These are phyloP conservation scores for Hypsopygia costalis DNA, from an alignment of 2,888 invertebrate genomes.

Conservation along the genomic window DNA sequence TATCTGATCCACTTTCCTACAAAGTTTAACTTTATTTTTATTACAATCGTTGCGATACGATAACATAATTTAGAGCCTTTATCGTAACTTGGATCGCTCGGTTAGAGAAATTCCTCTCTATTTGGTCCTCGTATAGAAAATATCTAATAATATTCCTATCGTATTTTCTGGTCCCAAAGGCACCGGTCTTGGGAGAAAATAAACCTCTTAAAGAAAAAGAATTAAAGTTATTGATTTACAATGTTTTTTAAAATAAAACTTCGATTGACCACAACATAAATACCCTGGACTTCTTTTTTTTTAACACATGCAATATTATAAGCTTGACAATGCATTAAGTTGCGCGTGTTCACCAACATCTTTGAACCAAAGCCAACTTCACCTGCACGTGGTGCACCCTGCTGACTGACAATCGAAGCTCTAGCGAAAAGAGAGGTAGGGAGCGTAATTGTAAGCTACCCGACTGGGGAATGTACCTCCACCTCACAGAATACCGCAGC, in stretches of 20 bases:
- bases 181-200: conserved; percentile 44
- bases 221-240: conserved; percentile 34
- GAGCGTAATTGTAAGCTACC: too few relatives aligned
- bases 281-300: too few relatives aligned
- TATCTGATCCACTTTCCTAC: conserved; percentile 20
- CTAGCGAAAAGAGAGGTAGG: too few relatives aligned
- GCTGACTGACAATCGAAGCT: too few relatives aligned
- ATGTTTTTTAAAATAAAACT: neutral
- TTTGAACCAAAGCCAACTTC: too few relatives aligned
- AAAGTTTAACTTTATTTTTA: conserved; percentile 42
- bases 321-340: too few relatives aligned
- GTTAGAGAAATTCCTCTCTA: conserved; percentile 30
- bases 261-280: too few relatives aligned
- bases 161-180: conserved; percentile 53
- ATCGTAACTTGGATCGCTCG: conserved; percentile 42
- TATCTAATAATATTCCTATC: conserved; percentile 42
- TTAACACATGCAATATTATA: too few relatives aligned
- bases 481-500: too few relatives aligned
- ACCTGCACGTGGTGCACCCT: too few relatives aligned
- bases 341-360: too few relatives aligned
- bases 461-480: too few relatives aligned
- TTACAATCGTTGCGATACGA: conserved; percentile 40
- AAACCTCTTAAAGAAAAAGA: conserved; percentile 49
- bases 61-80: conserved; percentile 54
- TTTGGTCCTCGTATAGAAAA: conserved; percentile 32